Conservation (phyloP, 2,888 invertebrate genomes). For the Caenorhabditis wallacei region DNA sequence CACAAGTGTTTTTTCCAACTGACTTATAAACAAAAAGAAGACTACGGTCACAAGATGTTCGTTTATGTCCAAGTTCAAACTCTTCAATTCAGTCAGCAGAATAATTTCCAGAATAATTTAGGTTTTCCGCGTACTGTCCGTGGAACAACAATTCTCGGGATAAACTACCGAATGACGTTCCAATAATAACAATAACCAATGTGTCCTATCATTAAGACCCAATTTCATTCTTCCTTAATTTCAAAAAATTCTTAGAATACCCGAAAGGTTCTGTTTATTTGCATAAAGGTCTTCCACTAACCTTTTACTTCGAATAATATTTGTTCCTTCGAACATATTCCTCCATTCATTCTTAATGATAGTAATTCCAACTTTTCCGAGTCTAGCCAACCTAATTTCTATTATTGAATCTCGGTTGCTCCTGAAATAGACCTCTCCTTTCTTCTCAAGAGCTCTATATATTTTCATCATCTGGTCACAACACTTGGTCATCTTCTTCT, state of each 20-base stretch:
- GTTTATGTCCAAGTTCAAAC: no score
- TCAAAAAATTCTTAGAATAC: no score
- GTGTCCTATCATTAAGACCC: neutral
- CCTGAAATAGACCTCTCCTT: conserved; percentile 11
- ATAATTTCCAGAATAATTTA: no score
- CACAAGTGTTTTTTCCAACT: no score
- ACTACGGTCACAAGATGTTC: no score
- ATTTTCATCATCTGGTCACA: neutral
- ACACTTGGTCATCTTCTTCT: neutral
- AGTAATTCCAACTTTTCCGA: neutral
- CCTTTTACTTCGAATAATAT: neutral
- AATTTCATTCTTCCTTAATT: no score
- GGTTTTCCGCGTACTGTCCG: no score
- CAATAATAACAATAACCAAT: neutral
- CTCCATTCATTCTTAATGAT: neutral
- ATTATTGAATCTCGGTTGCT: neutral
- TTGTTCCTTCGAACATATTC: neutral
- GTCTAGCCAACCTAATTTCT: conserved; percentile 14
- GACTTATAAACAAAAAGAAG: no score
- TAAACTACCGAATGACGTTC: neutral
- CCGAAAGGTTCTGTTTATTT: no score
- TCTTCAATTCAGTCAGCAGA: no score
- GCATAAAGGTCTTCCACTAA: no score
- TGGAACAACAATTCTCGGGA: no score
- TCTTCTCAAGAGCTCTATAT: conserved; percentile 9